phyloP scores from a whole-genome alignment of 2,113 vertebrate genomes.

The Myrmecobius fasciatus region DNA sequence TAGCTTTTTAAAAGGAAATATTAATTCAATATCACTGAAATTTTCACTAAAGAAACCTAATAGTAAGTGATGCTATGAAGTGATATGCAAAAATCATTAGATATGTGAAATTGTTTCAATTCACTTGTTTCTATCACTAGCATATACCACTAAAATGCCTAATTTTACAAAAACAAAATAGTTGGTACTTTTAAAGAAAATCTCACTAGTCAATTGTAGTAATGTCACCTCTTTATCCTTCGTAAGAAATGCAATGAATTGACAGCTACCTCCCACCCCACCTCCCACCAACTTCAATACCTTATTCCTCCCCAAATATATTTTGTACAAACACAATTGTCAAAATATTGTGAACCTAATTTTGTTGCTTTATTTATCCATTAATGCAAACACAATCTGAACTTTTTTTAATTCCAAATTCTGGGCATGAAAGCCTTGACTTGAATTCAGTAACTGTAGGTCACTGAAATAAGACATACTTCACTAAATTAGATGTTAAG shows the following conservation, averaged over 20 bases:
- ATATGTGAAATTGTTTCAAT: slow-evolving; percentile 30
- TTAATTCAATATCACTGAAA: slow-evolving; percentile 26
- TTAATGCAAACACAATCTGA: slow-evolving; percentile 50
- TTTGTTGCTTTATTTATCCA: slow-evolving; percentile 57
- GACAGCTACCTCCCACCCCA: background rate
- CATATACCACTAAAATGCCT: slow-evolving; percentile 21
- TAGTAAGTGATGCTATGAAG: slow-evolving; percentile 11
- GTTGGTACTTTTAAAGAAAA: background rate
- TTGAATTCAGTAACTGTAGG: slow-evolving; percentile 66
- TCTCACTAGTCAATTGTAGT: slow-evolving; percentile 31
- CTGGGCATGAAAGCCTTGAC: slow-evolving; percentile 52
- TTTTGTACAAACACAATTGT: slow-evolving; percentile 56
- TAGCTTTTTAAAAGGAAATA: slow-evolving; percentile 39
- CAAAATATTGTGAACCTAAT: slow-evolving; percentile 64
- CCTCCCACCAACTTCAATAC: background rate
- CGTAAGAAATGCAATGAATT: slow-evolving; percentile 40
- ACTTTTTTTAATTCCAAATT: slow-evolving; percentile 56
- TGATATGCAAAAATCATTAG: slow-evolving; percentile 6
- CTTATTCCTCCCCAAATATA: slow-evolving; percentile 4
- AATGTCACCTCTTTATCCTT: slow-evolving; percentile 15
- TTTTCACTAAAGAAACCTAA: background rate
- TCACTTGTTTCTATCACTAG: slow-evolving; percentile 6
- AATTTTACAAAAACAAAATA: slow-evolving; percentile 17
- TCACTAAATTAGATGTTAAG: slow-evolving; percentile 71
- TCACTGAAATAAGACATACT: slow-evolving; percentile 59